phyloP scores from a whole-genome alignment of 2,888 invertebrate species.

The Drosophila kuntzei region DNA sequence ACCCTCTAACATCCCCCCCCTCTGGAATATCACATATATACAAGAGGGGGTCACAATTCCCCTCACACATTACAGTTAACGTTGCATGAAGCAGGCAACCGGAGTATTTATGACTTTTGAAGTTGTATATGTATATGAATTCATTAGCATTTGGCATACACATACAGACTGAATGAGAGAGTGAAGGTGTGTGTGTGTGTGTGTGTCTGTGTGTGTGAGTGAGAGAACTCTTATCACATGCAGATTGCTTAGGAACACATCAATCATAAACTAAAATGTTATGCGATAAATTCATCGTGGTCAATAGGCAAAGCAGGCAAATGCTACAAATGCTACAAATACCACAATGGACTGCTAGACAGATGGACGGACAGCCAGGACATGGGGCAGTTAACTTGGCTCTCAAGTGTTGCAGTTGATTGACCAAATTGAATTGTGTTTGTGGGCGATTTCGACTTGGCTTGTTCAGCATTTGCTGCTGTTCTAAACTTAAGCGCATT shows the following conservation, averaged over 20 bases:
- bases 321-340: slow-evolving; percentile 8
- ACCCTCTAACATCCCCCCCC: not conserved
- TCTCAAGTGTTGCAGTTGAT: slow-evolving; percentile 58
- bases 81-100: slow-evolving; percentile 68
- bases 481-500: slow-evolving; percentile 26
- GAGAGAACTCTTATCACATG: slow-evolving; percentile 24
- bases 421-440: slow-evolving; percentile 67
- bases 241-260: slow-evolving; percentile 39
- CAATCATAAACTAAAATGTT: slow-evolving; percentile 70
- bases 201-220: not conserved
- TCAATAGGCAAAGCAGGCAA: slow-evolving; percentile 57
- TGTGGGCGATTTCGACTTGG: slow-evolving; percentile 34
- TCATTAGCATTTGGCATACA: slow-evolving; percentile 66
- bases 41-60: not conserved
- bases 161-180: not conserved
- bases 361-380: slow-evolving; percentile 10
- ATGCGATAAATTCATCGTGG: slow-evolving; percentile 63
- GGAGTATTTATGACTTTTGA: slow-evolving; percentile 69
- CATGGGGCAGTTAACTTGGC: slow-evolving; percentile 27
- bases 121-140: slow-evolving; percentile 62
- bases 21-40: not conserved
- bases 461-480: slow-evolving; percentile 14
- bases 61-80: slow-evolving; percentile 58
- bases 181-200: not conserved
- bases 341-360: slow-evolving; percentile 2